Conservation (phyloP, 2,888 invertebrate genomes). For the Pyrrhia umbra region DNA sequence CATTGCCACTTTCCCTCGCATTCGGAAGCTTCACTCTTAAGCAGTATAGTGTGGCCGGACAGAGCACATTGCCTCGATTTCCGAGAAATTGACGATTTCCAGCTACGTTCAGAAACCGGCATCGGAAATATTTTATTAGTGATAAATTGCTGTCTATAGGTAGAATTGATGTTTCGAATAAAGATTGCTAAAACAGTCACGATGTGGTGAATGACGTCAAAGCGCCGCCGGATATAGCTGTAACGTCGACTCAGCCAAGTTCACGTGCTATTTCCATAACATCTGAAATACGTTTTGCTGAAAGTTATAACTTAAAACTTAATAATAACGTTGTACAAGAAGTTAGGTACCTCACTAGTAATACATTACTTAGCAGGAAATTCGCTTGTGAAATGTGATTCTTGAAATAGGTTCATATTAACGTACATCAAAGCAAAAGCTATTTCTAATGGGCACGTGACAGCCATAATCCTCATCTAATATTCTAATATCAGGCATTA, state of each 20-base stretch:
- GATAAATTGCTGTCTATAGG: constrained; percentile 74
- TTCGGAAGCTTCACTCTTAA: constrained; percentile 74
- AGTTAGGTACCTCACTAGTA: not conserved
- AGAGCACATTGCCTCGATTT: constrained; percentile 84
- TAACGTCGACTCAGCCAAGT: constrained; percentile 12
- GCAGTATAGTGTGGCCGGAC: constrained; percentile 72
- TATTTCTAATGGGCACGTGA: constrained; percentile 32
- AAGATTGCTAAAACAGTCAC: constrained; percentile 37
- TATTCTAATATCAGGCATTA: constrained; percentile 43
- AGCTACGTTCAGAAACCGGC: constrained; percentile 78
- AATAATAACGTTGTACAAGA: not conserved
- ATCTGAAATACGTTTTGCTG: constrained; percentile 5
- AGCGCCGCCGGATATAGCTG: constrained; percentile 17
- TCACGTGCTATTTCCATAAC: constrained; percentile 16
- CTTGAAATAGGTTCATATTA: constrained; percentile 16
- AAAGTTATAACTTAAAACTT: not conserved
- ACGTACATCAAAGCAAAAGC: constrained; percentile 24
- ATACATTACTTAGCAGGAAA: not conserved
- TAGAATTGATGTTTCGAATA: constrained; percentile 44
- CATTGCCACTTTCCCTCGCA: constrained; percentile 78
- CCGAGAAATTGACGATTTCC: constrained; percentile 84
- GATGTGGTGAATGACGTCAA: constrained; percentile 35
- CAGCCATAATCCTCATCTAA: constrained; percentile 49
- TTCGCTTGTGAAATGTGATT: constrained; percentile 15
- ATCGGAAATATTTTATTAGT: constrained; percentile 85